A percentile compares a stretch with the other conserved stretches of the same genome.
phyloP scores from a whole-genome alignment of 2,797 vertebrate genomes.

The Aeoliscus strigatus region DNA sequence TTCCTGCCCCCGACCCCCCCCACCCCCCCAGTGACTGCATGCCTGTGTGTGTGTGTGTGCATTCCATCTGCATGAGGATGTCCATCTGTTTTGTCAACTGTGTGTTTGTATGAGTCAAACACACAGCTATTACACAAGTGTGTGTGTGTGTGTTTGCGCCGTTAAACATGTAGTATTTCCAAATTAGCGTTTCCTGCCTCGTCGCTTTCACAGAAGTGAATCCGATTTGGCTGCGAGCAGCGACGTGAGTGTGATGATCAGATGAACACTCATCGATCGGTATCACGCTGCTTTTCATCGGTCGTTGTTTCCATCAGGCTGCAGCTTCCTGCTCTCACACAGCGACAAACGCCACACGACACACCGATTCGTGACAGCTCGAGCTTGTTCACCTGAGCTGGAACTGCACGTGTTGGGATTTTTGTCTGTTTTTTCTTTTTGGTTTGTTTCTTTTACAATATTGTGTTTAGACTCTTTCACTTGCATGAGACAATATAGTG shows the following conservation, averaged over 20 bases:
- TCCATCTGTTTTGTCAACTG: constrained; percentile 33
- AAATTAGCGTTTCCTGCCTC: constrained; percentile 8
- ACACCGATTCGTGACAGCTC: no score
- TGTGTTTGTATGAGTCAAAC: constrained; percentile 2
- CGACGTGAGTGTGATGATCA: constrained; percentile 19
- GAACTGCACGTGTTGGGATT: no score
- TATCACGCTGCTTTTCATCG: constrained; percentile 1
- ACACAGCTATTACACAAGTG: no score
- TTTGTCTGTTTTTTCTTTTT: no score
- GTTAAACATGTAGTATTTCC: not conserved
- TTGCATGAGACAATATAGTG: no score
- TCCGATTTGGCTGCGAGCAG: constrained; percentile 32
- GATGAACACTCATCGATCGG: constrained; percentile 33
- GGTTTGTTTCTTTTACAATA: no score
- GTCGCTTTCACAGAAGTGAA: constrained; percentile 35
- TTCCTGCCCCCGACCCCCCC: no score
- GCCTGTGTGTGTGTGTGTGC: constrained; percentile 9
- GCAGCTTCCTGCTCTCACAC: constrained; percentile 9
- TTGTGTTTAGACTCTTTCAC: no score
- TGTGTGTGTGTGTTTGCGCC: not conserved
- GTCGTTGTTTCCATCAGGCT: constrained; percentile 23
- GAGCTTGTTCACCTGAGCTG: no score
- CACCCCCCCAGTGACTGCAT: no score
- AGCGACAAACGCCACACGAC: no score
- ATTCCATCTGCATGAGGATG: constrained; percentile 33